phyloP scores from a whole-genome alignment of 2,113 vertebrate genomes.

The Catharus fuscescens region DNA sequence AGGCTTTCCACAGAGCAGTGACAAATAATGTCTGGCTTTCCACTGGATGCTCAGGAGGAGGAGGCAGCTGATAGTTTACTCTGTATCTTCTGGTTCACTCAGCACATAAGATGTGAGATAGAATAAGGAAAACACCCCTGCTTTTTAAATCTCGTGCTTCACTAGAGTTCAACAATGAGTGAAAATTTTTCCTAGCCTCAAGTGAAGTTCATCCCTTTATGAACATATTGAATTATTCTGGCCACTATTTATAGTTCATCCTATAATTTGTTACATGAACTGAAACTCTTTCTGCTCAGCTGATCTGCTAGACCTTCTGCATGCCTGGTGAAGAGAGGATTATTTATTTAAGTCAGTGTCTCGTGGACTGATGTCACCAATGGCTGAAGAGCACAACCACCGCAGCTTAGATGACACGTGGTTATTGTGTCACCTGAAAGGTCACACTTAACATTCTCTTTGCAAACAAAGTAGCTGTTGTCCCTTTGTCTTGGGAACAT shows the following conservation, averaged over 20 bases:
- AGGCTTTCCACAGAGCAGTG: neutral
- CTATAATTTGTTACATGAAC: constrained; percentile 15
- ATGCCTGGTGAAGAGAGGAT: neutral
- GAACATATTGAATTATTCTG: constrained; percentile 21
- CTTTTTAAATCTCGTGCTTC: neutral
- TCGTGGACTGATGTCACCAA: neutral
- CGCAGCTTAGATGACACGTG: neutral
- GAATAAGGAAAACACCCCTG: neutral
- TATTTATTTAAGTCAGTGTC: neutral
- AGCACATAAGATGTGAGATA: neutral
- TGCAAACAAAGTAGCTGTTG: neutral
- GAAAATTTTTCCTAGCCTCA: constrained; percentile 38
- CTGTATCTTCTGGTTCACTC: neutral
- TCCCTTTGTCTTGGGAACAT: neutral
- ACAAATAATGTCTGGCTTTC: neutral
- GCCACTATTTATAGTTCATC: constrained; percentile 25
- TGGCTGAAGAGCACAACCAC: neutral
- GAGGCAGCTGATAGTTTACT: neutral
- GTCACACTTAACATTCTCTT: neutral
- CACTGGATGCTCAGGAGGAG: neutral
- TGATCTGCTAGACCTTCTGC: neutral
- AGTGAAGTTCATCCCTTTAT: neutral
- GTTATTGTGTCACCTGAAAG: neutral
- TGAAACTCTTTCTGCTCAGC: constrained; percentile 18
- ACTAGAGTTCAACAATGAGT: neutral